Conservation (phyloP, 1,140 invertebrate genomes). For the Caenorhabditis brenneri region DNA sequence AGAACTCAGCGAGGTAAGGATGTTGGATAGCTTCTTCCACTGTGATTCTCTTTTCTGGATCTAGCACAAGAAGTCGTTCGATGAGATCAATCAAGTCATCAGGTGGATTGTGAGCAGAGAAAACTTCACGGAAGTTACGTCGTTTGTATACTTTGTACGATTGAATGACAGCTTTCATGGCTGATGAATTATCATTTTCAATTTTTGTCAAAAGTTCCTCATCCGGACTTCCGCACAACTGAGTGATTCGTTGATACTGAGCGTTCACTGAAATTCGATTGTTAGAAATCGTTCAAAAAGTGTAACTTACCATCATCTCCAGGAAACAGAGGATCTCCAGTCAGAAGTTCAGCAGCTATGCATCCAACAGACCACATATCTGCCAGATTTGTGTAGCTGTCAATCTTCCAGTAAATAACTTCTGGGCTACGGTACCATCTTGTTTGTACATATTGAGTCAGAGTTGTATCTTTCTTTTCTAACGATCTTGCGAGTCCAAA, state of each 20-base stretch:
- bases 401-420: slow-evolving; percentile 68
- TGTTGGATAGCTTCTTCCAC: slow-evolving; percentile 65
- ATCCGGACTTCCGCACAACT: slow-evolving; percentile 64
- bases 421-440: slow-evolving; percentile 69
- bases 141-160: slow-evolving; percentile 77
- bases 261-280: slow-evolving; percentile 59
- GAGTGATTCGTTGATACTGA: slow-evolving; percentile 65
- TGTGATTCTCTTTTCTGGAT: slow-evolving; percentile 82
- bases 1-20: slow-evolving; percentile 53
- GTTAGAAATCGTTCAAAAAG: not conserved
- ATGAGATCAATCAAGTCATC: slow-evolving; percentile 89
- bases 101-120: slow-evolving; percentile 81
- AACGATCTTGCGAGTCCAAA: slow-evolving; percentile 67
- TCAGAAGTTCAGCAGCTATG: slow-evolving; percentile 94
- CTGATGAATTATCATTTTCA: slow-evolving; percentile 29
- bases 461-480: slow-evolving; percentile 52
- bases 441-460: slow-evolving; percentile 63
- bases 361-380: slow-evolving; percentile 99
- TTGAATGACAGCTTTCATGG: slow-evolving; percentile 45
- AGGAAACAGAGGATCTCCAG: slow-evolving; percentile 92
- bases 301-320: slow-evolving; percentile 80
- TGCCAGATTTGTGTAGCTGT: slow-evolving; percentile 63
- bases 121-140: slow-evolving; percentile 86
- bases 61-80: slow-evolving; percentile 91
- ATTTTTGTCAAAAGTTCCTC: slow-evolving; percentile 61